phyloP scores from a whole-genome alignment of 2,797 vertebrate genomes.

The Parauchenoglanis ngamensis region DNA sequence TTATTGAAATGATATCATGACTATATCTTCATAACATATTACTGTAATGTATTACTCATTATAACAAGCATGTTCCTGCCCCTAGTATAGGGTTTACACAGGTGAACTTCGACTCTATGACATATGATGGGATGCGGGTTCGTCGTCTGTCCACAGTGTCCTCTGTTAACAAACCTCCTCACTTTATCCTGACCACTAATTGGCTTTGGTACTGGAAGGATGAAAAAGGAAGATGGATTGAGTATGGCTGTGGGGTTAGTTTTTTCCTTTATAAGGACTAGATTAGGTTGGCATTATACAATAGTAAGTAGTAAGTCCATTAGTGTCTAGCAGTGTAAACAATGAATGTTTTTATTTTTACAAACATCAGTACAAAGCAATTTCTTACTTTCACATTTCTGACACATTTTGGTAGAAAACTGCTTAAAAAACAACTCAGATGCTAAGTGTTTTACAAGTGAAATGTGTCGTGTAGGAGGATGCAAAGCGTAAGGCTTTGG shows the following conservation, averaged over 20 bases:
- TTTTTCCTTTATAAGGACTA: background rate
- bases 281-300: background rate
- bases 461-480: slow-evolving; percentile 63
- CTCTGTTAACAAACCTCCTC: slow-evolving; percentile 81
- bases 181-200: slow-evolving; percentile 87
- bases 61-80: background rate
- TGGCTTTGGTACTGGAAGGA: slow-evolving; percentile 94
- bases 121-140: slow-evolving; percentile 62
- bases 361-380: background rate
- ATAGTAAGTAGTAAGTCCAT: background rate
- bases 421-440: background rate
- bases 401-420: background rate
- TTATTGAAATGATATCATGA: background rate
- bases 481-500: slow-evolving; percentile 58
- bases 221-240: slow-evolving; percentile 76
- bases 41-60: background rate
- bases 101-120: slow-evolving; percentile 82
- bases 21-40: background rate
- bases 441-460: background rate
- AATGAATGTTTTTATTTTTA: background rate
- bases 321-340: background rate
- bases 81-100: slow-evolving; percentile 33
- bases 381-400: background rate
- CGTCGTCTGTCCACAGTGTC: slow-evolving; percentile 88
- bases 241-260: slow-evolving; percentile 82